Evolutionary conservation across 2,888 invertebrate species (phyloP), one percentile per base, ranked within the genome.

Genomic region (Druceiella hillmani): DNA sequence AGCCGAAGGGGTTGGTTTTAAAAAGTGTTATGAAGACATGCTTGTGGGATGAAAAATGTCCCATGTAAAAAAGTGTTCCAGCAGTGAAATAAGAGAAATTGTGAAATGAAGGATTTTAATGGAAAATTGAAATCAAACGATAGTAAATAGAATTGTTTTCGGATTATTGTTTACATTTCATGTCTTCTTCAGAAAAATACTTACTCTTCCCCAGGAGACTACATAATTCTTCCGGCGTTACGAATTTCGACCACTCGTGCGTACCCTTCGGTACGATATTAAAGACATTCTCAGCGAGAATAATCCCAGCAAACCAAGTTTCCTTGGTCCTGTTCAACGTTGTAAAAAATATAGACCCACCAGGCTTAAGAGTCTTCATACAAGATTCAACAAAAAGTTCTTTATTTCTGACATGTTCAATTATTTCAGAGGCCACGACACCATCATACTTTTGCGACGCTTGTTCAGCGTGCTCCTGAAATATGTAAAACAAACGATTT

Each of bases 191-290:
- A n/a, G n/a, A 27, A 17, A 13, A 31, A 33, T 45, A 67, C 80
- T 77, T 74, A 91, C 90, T 75, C 62, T 76, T 74, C 52, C 83
- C 81, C 33, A 90, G 62, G 34, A 84, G 59, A 47, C 75, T 69
- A 47, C 82, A 78, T n/a, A 92, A 68, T 48, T 91, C 85, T 33
- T 77, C 69, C 0, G 93, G 92, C 1, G 79, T 67, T 11, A 92
- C 79, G 62, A 97, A 91, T 62, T 92, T 91, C 5, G 90, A 78
- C 79, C 86, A 93, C 40, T 92, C 80, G 59, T 99, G 98, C 0
- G 93, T 91, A 3, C 94, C 94, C 48, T 64, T 65, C 0, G 97
- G 94, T 9, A 92, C 57, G 1, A 83, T 33, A 20, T 71, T 68
- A 0, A 92, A 52, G 1, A 92, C 46, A 59, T 87, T 76, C 68